Conservation (phyloP, 92 coral and sea anemone genomes). For the Epizoanthus ramosus region DNA sequence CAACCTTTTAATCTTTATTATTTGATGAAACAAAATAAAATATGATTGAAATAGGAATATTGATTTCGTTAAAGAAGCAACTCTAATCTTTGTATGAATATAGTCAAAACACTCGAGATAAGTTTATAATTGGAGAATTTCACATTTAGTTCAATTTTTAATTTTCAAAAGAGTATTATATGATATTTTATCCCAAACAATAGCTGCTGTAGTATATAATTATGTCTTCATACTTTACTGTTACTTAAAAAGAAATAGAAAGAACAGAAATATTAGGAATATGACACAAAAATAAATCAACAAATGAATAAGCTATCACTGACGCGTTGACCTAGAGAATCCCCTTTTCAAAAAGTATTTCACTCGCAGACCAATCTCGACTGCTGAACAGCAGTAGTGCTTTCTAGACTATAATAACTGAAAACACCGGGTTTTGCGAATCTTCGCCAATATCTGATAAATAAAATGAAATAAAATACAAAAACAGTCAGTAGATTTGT, state of each 20-base stretch:
- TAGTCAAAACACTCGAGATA: not conserved
- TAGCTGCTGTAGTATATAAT: not conserved
- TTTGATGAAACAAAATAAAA: not conserved
- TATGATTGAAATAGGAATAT: slow-evolving; percentile 3
- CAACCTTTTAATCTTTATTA: not conserved
- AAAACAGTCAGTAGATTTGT: no score
- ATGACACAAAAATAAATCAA: no score
- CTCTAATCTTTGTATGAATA: not conserved
- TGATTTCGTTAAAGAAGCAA: not conserved
- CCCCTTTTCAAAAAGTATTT: not conserved
- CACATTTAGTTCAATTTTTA: not conserved
- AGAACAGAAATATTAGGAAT: not conserved
- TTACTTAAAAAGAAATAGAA: slow-evolving; percentile 28
- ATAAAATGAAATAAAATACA: no score
- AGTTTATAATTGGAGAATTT: not conserved
- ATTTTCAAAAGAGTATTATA: not conserved
- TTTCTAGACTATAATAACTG: no score
- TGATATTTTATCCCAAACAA: not conserved
- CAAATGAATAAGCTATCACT: no score
- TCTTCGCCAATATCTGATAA: no score
- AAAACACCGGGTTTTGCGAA: no score
- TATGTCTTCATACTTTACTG: not conserved
- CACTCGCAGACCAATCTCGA: no score
- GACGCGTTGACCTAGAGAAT: not conserved
- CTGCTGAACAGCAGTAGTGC: no score